Evolutionary conservation across 2,113 vertebrate species (phyloP), one percentile per base, ranked within the genome.

Genomic region (Ochotona curzoniae): DNA sequence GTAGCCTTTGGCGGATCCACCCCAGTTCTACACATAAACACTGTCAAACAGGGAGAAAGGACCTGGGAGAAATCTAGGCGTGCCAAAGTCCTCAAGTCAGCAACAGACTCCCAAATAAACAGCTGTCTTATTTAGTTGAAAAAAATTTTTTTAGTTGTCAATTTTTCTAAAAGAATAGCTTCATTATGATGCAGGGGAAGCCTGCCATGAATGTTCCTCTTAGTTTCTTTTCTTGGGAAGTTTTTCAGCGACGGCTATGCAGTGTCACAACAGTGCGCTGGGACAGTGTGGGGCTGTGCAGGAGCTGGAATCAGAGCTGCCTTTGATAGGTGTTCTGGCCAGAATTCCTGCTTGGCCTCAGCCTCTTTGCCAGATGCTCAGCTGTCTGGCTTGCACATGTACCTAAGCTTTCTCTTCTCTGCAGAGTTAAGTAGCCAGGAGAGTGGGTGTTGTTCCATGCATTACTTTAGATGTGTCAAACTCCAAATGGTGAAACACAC

Each of bases 241-340:
- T 49, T 89, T 90, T 54, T 83, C 91, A 86, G 78, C 32, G 73
- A 89, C 71, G 70, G 47, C 71, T 91, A 32, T 38, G 54, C 30
- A 11, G 75, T 79, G 84, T 90, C 84, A 11, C 63, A 89, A 69
- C 28, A 78, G 73, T 23, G 30, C 23, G 11, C 0, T 8, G 20
- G 83, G 88, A 73, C 73, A 74, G 85, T 69, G 80, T 32, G 12
- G 57, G 47, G 47, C 30, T 89, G 8, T 76, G 85, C 57, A 84
- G 85, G 35, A 69, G 38, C 67, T 90, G 83, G 94, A 96, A 73
- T 75, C 17, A 38, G 93, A 95, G 73, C 49, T 76, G 18, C 38
- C 85, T 96, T 84, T 96, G 97, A 95, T 76, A 47, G 60, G 91
- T 91, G 35, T 88, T 88, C 83, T 96, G 90, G 84, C 73, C 74